Base-by-base conservation (phyloP, 2,888 invertebrate genomes). In the Cosmorhoe ocellata region DNA sequence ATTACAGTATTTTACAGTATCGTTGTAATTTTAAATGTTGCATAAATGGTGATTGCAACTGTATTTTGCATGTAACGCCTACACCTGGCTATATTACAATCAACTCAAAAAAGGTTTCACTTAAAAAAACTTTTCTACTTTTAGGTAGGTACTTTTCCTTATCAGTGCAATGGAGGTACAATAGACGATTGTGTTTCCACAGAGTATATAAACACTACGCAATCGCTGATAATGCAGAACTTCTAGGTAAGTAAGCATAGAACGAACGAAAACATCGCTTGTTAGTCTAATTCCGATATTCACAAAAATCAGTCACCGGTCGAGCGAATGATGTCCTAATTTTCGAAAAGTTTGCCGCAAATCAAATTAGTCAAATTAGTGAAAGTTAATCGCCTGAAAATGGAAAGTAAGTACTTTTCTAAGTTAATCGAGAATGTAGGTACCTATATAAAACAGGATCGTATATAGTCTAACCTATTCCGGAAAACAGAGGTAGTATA, bases 141-240 rank as follows among this genome's bases (percentile, higher is more conserved):
- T 4, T 30, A 36, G 46, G n/a, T n/a, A n/a, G n/a, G n/a, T n/a
- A n/a, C 58, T 59, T 66, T 67, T 61, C 64, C 71, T 83, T 83
- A 83, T 83, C 84, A 50, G 48, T 31, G 49, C 41, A 27, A 11
- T 24, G n/a, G n/a, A n/a, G n/a, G 57, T 79, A 87, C 87, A 87
- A 87, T 85, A 51, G 76, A n/a, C 73, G 60, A 85, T 87, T 87
- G 86, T 87, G 79, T 73, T 59, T 59, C 53, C 43, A 50, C 69
- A 64, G 66, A 76, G 81, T 84, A 79, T 85, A 84, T 84, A 85
- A 83, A 86, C 84, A 84, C 71, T 65, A 59, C 8, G 37, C 36
- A 45, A 63, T 64, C 63, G 56, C 38, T 38, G 64, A 69, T 71
- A 75, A 69, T 75, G 73, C 65, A 69, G 60, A 52, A 58, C 66